Percentiles rank a stretch among this genome's conserved stretches.
phyloP scores from a whole-genome alignment of 1,140 invertebrate species.

The Zelostemma sp. region DNA sequence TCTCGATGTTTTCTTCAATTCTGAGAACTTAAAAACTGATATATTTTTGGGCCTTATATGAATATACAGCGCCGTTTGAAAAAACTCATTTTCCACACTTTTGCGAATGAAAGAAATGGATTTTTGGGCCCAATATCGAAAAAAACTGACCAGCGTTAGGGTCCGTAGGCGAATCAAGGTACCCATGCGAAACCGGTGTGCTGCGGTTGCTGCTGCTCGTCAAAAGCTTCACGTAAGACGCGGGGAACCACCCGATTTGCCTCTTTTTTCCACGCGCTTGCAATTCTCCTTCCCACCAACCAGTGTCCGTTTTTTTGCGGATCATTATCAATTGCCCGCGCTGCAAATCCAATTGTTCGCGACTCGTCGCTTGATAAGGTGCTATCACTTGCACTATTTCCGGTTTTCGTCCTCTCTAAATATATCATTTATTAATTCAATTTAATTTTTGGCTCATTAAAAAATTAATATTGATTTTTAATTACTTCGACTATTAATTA shows the following conservation, averaged over 20 bases:
- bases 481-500: too few species aligned
- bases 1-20: too few species aligned
- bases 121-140: neutral
- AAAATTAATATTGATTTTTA: too few species aligned
- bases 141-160: conserved; percentile 62
- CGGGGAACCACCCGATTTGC: conserved; percentile 98
- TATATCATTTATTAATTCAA: too few species aligned
- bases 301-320: conserved; percentile 94
- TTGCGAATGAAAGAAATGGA: too few species aligned
- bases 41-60: too few species aligned
- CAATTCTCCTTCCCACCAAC: conserved; percentile 99
- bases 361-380: conserved; percentile 88
- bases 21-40: too few species aligned
- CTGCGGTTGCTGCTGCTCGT: conserved; percentile 78
- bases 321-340: conserved; percentile 97
- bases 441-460: too few species aligned
- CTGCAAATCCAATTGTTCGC: conserved; percentile 90
- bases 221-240: conserved; percentile 93
- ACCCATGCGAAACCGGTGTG: conserved; percentile 78
- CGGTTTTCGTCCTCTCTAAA: conserved; percentile 78
- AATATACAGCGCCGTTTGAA: too few species aligned
- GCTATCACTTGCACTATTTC: conserved; percentile 93
- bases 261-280: conserved; percentile 96
- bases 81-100: too few species aligned
- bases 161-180: conserved; percentile 70